Conservation (phyloP, 1,140 invertebrate species). For the Tetraneura akinire region DNA sequence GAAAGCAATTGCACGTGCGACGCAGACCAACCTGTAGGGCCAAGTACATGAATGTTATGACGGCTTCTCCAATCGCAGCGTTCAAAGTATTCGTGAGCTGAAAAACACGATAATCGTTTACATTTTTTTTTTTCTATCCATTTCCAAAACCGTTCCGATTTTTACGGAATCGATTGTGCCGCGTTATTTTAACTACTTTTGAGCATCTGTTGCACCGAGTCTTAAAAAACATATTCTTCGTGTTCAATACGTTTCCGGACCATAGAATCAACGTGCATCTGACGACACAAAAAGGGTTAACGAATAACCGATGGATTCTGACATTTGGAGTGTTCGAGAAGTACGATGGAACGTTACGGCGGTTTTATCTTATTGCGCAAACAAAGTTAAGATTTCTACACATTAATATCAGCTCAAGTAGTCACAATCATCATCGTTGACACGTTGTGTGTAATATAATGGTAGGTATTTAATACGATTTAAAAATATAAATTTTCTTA, state of each 20-base stretch:
- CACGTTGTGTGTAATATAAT: no score
- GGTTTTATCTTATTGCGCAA: no score
- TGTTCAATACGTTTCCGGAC: conserved; percentile 10
- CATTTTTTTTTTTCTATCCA: background rate
- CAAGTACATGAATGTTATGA: conserved; percentile 51
- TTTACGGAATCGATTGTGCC: background rate
- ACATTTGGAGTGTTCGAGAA: no score
- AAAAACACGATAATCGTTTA: background rate
- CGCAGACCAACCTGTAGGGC: conserved; percentile 8
- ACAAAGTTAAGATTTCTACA: no score
- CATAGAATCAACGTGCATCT: conserved; percentile 10
- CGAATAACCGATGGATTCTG: no score
- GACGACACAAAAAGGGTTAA: background rate
- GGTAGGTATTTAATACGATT: no score
- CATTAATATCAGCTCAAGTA: no score
- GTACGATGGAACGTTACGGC: no score
- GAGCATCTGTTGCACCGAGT: background rate
- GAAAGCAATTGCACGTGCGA: background rate
- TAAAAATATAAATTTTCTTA: no score
- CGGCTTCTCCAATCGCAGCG: background rate
- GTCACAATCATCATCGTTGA: no score
- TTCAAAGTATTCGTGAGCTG: background rate
- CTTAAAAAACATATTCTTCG: background rate
- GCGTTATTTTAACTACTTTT: conserved; percentile 8
- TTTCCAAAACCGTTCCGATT: no score